phyloP scores from a whole-genome alignment of 1,140 invertebrate genomes.

The Stegodyphus dumicola region DNA sequence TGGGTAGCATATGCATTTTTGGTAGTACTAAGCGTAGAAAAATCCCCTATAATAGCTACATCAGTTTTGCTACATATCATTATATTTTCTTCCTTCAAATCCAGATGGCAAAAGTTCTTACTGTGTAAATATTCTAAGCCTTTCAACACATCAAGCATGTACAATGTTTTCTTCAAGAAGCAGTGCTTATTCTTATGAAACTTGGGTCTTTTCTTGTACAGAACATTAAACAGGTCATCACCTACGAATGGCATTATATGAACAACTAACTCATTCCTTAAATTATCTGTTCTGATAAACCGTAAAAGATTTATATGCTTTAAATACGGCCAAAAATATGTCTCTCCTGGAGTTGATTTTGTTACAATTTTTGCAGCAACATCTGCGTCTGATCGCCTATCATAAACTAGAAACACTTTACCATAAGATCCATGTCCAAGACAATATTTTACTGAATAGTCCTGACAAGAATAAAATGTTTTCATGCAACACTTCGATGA shows the following conservation, averaged over 20 bases:
- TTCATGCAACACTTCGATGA: too few relatives aligned
- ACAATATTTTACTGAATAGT: background rate
- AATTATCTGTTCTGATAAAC: conserved; percentile 4
- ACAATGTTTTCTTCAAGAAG: background rate
- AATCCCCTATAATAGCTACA: conserved; percentile 27
- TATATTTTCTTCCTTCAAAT: conserved; percentile 45
- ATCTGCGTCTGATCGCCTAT: background rate
- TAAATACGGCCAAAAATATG: conserved; percentile 1
- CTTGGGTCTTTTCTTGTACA: conserved; percentile 1
- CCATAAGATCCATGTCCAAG: conserved; percentile 21
- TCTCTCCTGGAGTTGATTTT: background rate
- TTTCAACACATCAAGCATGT: conserved; percentile 19
- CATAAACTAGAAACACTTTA: background rate
- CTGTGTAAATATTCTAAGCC: conserved; percentile 35
- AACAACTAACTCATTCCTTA: background rate
- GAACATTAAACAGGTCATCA: conserved; percentile 1
- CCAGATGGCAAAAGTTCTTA: conserved; percentile 25
- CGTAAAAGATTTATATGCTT: conserved; percentile 28
- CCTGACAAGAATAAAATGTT: too few relatives aligned
- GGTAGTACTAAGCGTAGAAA: background rate
- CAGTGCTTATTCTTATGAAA: conserved; percentile 4
- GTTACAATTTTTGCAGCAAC: conserved; percentile 17
- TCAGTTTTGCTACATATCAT: conserved; percentile 23
- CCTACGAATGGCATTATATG: conserved; percentile 21
- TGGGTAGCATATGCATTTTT: background rate